phyloP scores from a whole-genome alignment of 2,797 vertebrate genomes.

The Amblyraja radiata region DNA sequence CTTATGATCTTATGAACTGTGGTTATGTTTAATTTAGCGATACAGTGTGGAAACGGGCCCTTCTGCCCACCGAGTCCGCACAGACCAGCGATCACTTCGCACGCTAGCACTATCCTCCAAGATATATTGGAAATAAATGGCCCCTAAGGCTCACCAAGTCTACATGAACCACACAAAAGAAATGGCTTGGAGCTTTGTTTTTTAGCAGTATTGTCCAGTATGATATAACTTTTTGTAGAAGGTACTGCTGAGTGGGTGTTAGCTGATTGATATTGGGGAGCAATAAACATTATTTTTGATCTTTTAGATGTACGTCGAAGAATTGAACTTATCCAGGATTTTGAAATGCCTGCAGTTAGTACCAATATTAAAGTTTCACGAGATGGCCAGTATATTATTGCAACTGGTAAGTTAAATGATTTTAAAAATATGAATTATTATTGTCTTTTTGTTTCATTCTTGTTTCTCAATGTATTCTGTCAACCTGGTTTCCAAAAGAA shows the following conservation, averaged over 20 bases:
- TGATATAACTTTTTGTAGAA: background rate
- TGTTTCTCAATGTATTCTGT: background rate
- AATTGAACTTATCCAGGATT: constrained; percentile 97
- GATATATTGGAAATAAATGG: too few relatives aligned
- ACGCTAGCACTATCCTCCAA: too few relatives aligned
- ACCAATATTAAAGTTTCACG: constrained; percentile 84
- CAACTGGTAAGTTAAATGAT: constrained; percentile 66
- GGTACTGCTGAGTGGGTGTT: background rate
- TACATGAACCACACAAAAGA: background rate
- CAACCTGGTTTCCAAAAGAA: background rate
- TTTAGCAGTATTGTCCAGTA: background rate
- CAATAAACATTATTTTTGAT: constrained; percentile 21
- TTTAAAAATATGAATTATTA: background rate
- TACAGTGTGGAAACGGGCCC: too few relatives aligned
- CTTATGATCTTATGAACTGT: too few relatives aligned
- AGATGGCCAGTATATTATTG: constrained; percentile 90
- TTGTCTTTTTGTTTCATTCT: background rate
- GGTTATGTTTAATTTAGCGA: too few relatives aligned
- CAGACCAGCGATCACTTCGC: too few relatives aligned
- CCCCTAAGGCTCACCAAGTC: too few relatives aligned
- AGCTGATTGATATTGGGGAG: background rate
- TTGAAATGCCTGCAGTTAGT: constrained; percentile 93
- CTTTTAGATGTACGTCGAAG: constrained; percentile 77
- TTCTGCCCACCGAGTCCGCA: too few relatives aligned
- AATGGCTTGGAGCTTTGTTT: background rate